Evolutionary conservation across 2,888 invertebrate genomes (phyloP), one percentile per base, ranked within the genome.

Genomic region (Ceratothoa steindachneri): DNA sequence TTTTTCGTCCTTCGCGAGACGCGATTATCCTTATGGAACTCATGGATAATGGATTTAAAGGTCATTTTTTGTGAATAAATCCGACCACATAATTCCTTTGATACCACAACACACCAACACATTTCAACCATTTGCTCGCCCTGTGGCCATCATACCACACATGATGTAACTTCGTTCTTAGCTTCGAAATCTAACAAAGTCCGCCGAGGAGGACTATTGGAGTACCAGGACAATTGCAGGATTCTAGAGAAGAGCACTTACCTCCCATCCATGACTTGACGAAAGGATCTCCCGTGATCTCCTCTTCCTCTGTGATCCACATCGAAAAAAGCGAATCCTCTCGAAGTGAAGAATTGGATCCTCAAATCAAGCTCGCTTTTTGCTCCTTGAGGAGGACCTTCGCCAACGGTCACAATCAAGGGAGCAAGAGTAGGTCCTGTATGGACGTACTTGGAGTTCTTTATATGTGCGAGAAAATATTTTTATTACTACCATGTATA

Each of bases 311-410:
- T 69, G 52, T 76, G 74, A 72, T 79, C 79, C 0, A 79, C 74
- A 69, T 79, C 79, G 29, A 79, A 67, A 31, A 79, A 51, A 28
- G 76, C 79, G 28, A 72, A 79, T 24, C 79, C 79, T 31, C 79
- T 51, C 2, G 79, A 76, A 19, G 79, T 79, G 72, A 79, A 79
- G 52, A 71, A 79, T 69, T 79, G 79, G 71, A 71, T 67, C n/a
- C 24, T 12, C 9, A 72, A 53, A 65, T 72, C 72, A 69, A 74
- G 69, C n/a, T 51, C 27, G 2, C 53, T 64, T 15, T 67, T 55
- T 41, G 79, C 76, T 2, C 69, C 65, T 19, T 4, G 9, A 0
- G 79, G 73, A 15, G 79, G 79, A 4, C 76, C 79, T 12, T 51
- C 67, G 70, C 76, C 76, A 4, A 69, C 73, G 30, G 64, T 71